phyloP scores from a whole-genome alignment of 2,113 vertebrate species.

The Chaetorhynchus papuensis region DNA sequence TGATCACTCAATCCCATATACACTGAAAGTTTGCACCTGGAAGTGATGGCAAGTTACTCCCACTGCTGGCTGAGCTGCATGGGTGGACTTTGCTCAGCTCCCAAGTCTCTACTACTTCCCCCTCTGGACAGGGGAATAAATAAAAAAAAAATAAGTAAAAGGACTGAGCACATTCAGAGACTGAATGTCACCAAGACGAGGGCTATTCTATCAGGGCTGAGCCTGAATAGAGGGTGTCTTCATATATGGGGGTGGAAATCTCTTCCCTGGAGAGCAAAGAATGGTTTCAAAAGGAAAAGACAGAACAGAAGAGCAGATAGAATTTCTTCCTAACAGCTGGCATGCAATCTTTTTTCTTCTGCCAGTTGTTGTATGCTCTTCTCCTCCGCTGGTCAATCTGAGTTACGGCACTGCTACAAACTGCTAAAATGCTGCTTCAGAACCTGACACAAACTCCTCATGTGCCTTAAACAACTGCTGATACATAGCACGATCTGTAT shows the following conservation, averaged over 20 bases:
- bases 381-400: background rate
- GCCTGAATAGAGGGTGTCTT: background rate
- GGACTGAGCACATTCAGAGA: background rate
- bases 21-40: background rate
- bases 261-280: background rate
- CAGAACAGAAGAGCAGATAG: background rate
- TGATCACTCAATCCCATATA: background rate
- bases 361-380: background rate
- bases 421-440: background rate
- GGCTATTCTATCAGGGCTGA: background rate
- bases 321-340: background rate
- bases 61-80: background rate
- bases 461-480: background rate
- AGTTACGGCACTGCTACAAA: background rate
- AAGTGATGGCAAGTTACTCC: background rate
- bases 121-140: background rate
- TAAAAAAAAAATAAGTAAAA: background rate
- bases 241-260: background rate
- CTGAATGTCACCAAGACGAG: background rate
- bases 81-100: background rate
- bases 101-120: background rate
- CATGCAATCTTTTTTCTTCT: background rate
- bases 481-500: background rate
- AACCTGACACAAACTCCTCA: background rate
- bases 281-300: background rate